Percentiles rank a stretch among this genome's conserved stretches.
These are phyloP conservation scores for Phoxinus dragarum DNA, from an alignment of 2,797 vertebrate genomes.

Conservation along the genomic window DNA sequence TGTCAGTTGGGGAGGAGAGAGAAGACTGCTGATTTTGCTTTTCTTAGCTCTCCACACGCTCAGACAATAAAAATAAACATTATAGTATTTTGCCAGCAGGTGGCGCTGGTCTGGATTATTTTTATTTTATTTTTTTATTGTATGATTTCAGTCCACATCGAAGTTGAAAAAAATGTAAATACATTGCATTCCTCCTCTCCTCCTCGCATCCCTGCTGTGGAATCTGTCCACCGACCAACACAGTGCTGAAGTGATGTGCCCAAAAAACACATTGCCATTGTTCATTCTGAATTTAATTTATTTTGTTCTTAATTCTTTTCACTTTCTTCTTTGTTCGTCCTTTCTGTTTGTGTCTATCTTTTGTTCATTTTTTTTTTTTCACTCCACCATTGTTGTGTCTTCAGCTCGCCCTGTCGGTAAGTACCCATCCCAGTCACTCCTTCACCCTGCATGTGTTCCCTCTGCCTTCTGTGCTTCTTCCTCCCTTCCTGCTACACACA, in stretches of 20 bases:
- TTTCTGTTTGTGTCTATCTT: slow-evolving; percentile 64
- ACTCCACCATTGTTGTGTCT: slow-evolving; percentile 98
- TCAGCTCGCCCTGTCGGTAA: slow-evolving; percentile 99
- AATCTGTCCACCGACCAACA: slow-evolving; percentile 68
- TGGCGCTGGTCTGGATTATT: slow-evolving; percentile 52
- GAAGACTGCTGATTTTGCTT: neutral
- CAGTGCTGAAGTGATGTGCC: slow-evolving; percentile 78
- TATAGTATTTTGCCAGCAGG: slow-evolving; percentile 52
- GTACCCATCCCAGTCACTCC: slow-evolving; percentile 90
- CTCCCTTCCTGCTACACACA: slow-evolving; percentile 25
- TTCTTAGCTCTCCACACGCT: neutral
- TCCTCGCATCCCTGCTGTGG: slow-evolving; percentile 41
- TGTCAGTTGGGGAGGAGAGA: slow-evolving; percentile 14
- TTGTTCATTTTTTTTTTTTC: slow-evolving; percentile 80
- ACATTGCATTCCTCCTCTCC: neutral
- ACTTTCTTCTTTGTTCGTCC: slow-evolving; percentile 47
- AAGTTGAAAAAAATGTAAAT: neutral
- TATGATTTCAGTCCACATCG: neutral
- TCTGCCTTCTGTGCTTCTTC: slow-evolving; percentile 60
- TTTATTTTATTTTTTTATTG: neutral
- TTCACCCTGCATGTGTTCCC: slow-evolving; percentile 84
- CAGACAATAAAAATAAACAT: neutral
- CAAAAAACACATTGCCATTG: slow-evolving; percentile 84
- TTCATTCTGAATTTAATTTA: slow-evolving; percentile 92
- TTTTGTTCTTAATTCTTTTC: slow-evolving; percentile 80